A percentile compares a stretch with the other conserved stretches of the same genome.
phyloP scores from a whole-genome alignment of 2,113 vertebrate genomes.

The Amblyornis subalaris region DNA sequence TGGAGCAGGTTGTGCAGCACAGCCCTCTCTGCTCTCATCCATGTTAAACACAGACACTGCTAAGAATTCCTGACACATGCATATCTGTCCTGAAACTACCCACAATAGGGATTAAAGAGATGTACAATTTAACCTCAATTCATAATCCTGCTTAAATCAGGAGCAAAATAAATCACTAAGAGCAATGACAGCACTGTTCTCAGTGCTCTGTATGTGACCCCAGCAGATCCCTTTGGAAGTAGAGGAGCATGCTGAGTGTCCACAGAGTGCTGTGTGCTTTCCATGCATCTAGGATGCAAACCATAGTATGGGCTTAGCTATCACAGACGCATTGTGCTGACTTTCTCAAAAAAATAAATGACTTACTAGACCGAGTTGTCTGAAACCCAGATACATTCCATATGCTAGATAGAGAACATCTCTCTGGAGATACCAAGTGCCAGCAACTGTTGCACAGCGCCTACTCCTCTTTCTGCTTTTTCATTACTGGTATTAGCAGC shows the following conservation, averaged over 20 bases:
- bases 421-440: neutral
- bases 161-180: slow-evolving; percentile 44
- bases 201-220: neutral
- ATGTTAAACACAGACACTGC: neutral
- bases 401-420: neutral
- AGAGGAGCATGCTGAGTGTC: neutral
- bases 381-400: neutral
- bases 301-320: neutral
- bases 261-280: neutral
- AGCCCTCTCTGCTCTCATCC: neutral
- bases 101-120: slow-evolving; percentile 44
- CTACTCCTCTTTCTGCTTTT: neutral
- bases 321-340: fast-evolving
- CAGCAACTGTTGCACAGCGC: neutral
- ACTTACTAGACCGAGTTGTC: neutral
- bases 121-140: slow-evolving; percentile 62
- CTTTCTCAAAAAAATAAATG: neutral
- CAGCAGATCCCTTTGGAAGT: neutral
- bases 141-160: slow-evolving; percentile 60
- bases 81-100: slow-evolving; percentile 39
- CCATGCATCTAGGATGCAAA: neutral
- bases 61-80: slow-evolving; percentile 36
- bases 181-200: slow-evolving; percentile 19
- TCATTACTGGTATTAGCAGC: neutral
- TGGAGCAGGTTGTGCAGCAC: fast-evolving